phyloP scores from a whole-genome alignment of 2,797 vertebrate species.

The Phrynocephalus guinanensis region DNA sequence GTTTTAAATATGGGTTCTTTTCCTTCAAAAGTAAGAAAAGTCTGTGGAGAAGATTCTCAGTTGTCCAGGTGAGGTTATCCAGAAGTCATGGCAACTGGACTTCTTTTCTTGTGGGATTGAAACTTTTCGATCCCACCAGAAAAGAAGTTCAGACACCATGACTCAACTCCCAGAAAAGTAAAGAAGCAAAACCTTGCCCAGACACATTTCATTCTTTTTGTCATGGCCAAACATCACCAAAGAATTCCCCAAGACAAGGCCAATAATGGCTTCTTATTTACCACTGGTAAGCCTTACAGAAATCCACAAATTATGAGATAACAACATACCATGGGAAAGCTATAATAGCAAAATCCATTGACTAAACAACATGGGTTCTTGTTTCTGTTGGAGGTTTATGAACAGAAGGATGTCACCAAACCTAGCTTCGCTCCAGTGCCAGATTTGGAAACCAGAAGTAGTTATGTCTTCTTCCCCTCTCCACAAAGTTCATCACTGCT shows the following conservation, averaged over 20 bases:
- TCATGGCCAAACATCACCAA: not conserved
- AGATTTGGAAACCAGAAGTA: not conserved
- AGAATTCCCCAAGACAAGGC: not conserved
- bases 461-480: no score
- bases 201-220: not conserved
- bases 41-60: not conserved
- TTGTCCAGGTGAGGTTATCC: no score
- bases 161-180: no score
- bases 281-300: no score
- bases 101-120: no score
- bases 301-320: not conserved
- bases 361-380: not conserved
- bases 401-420: not conserved
- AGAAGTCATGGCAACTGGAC: no score
- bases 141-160: no score
- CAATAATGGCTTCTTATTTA: no score
- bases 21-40: not conserved
- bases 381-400: not conserved
- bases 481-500: not conserved
- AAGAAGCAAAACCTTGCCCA: not conserved
- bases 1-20: not conserved
- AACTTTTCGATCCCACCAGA: no score
- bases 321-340: no score
- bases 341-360: not conserved
- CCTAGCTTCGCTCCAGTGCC: not conserved